Base-by-base conservation (phyloP, 2,797 vertebrate species). In the Fistularia commersonii region DNA sequence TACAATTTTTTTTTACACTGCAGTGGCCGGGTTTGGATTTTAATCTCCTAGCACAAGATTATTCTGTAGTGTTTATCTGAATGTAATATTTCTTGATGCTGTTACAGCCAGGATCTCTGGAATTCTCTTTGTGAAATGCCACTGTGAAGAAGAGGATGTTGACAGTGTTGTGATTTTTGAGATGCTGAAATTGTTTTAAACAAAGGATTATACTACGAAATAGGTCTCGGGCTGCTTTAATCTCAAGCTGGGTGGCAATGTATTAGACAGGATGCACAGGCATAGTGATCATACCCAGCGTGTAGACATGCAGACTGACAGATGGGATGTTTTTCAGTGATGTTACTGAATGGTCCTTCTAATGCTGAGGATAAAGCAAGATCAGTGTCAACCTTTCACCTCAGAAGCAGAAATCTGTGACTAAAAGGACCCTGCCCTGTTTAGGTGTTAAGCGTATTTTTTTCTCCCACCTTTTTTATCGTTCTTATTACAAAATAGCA, bases 341-440 rank as follows among this genome's bases (percentile, higher is more conserved):
- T 64, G 59, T 45, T 68, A 60, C 60, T 63, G 59, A 66, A 76
- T 78, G 72, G 77, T 48, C 43, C 45, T 45, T 38, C 57, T 84
- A 83, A 87, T 81, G 44, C 79, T 8, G 14, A 13, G 78, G 77
- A 79, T 88, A 68, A 80, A 51, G 66, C 32, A 32, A 72, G 81
- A 86, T 88, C 78, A 84, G 75, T 65, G 45, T 7, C 43, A 15
- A 61, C 67, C 80, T 75, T 76, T 77, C 60, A 79, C 70, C 69
- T 57, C 51, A 7, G 13, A 49, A 57, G 47, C 51, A 7, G 13
- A 49, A 57, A 45, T 56, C 54, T 47, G 11, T 2, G 48, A 62
- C 63, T 69, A 72, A 74, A 63, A 41, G 39, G 73, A 35, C 15
- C 14, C 67, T 78, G 76, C 78, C 80, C 69, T 62, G 53, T 69